Evolutionary conservation across 2,797 vertebrate genomes (phyloP).

Genomic region (Pterois miles): DNA sequence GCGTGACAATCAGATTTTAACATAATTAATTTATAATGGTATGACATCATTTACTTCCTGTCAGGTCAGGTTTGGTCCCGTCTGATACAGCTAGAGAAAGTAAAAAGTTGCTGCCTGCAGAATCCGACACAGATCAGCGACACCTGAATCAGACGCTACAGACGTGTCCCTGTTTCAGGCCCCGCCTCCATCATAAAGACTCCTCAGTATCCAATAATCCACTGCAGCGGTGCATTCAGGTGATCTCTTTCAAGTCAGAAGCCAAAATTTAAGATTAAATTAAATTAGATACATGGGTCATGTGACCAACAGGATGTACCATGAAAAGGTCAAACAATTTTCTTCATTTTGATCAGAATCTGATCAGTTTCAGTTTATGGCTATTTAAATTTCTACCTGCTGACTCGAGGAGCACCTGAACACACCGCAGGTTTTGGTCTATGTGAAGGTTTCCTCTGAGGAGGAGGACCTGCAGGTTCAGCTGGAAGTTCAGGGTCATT

Average conservation of each 20-base stretch:
- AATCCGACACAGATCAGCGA: slow-evolving; percentile 5
- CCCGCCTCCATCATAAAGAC: not conserved
- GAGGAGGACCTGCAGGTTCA: too few species aligned
- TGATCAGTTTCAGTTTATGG: not conserved
- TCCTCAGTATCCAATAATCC: not conserved
- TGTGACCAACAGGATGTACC: not conserved
- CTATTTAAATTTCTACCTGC: not conserved
- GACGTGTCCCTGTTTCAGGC: slow-evolving; percentile 12
- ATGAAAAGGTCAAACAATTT: not conserved
- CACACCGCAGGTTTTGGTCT: not conserved
- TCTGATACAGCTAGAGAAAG: not conserved
- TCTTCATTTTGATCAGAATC: too few species aligned
- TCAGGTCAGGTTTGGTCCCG: not conserved
- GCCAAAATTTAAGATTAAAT: not conserved
- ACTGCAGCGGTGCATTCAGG: slow-evolving; percentile 2
- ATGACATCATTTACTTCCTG: not conserved
- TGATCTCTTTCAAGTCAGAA: not conserved
- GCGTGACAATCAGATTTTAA: too few species aligned
- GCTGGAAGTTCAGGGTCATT: not conserved
- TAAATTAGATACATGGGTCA: not conserved
- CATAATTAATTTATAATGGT: not conserved
- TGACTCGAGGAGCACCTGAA: slow-evolving; percentile 2
- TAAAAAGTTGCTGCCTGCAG: slow-evolving; percentile 8
- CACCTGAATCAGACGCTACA: slow-evolving; percentile 19
- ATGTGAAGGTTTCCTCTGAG: too few species aligned